Evolutionary conservation across 2,888 invertebrate genomes (phyloP).

Genomic region (Cryptocephalus primarius): DNA sequence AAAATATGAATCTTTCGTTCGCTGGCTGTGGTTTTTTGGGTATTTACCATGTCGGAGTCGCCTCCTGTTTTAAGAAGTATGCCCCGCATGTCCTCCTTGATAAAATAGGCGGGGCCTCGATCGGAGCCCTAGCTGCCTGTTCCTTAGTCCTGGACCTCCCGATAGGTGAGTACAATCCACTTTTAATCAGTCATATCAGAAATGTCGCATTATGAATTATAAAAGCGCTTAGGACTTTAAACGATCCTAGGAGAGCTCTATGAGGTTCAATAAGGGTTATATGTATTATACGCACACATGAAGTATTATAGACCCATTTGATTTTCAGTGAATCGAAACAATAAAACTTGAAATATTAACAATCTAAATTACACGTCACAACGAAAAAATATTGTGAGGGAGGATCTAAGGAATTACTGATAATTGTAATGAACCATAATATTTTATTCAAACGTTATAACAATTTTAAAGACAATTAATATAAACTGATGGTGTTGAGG

Average conservation of each 20-base stretch:
- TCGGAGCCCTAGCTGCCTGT: slow-evolving; percentile 84
- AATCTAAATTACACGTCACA: too few relatives aligned
- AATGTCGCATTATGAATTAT: slow-evolving; percentile 10
- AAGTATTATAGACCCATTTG: too few relatives aligned
- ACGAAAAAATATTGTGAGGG: too few relatives aligned
- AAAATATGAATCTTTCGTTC: slow-evolving; percentile 84
- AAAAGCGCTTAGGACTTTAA: not conserved
- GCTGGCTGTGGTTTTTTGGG: slow-evolving; percentile 99
- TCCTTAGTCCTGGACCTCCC: slow-evolving; percentile 77
- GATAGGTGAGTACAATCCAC: slow-evolving; percentile 53
- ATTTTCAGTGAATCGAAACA: too few relatives aligned
- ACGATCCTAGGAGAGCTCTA: not conserved
- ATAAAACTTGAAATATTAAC: too few relatives aligned
- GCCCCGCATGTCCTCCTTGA: slow-evolving; percentile 82
- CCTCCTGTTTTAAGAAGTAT: slow-evolving; percentile 91
- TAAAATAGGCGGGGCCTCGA: slow-evolving; percentile 90
- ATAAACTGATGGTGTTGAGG: too few relatives aligned
- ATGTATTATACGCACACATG: too few relatives aligned
- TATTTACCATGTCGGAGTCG: slow-evolving; percentile 97
- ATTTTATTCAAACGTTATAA: too few relatives aligned
- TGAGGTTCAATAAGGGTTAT: too few relatives aligned
- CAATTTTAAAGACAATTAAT: too few relatives aligned
- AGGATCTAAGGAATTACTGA: too few relatives aligned
- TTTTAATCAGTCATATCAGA: slow-evolving; percentile 14
- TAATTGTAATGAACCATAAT: too few relatives aligned